These are phyloP conservation scores for Mormyrus iriodes DNA, from an alignment of 2,113 vertebrate genomes.

Conservation along the genomic window DNA sequence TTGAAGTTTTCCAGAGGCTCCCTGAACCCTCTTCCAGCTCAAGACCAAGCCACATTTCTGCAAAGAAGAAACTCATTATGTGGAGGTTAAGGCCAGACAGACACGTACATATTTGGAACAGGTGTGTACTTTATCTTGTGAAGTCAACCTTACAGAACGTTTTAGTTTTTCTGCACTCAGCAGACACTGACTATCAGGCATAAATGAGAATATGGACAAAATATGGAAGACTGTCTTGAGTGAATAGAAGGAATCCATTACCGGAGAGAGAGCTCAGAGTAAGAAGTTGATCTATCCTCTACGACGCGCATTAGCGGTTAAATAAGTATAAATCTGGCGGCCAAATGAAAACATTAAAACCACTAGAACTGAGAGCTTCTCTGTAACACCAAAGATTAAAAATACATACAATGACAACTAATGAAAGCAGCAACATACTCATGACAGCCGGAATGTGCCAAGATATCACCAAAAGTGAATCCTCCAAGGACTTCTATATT, in stretches of 20 bases:
- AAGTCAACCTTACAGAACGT: background rate
- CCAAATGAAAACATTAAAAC: background rate
- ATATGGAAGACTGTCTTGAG: background rate
- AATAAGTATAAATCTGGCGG: background rate
- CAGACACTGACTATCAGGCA: background rate
- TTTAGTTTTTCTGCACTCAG: background rate
- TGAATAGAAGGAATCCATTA: background rate
- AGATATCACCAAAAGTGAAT: slow-evolving; percentile 5
- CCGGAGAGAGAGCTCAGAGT: background rate
- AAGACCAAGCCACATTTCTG: slow-evolving; percentile 97
- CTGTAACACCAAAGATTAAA: background rate
- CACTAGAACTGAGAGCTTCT: background rate
- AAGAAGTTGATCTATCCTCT: background rate
- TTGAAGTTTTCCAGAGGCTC: slow-evolving; percentile 98
- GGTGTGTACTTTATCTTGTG: background rate
- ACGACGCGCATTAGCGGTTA: background rate
- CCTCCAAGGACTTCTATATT: background rate
- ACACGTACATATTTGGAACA: background rate
- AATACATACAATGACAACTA: background rate
- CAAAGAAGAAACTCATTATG: slow-evolving; percentile 15
- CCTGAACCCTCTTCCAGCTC: slow-evolving; percentile 98
- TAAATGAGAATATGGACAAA: background rate
- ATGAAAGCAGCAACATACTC: background rate
- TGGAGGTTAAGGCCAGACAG: background rate
- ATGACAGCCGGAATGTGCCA: background rate